A percentile compares a stretch with the other conserved stretches of the same genome.
Conservation (phyloP, 2,113 vertebrate species). For the Sander vitreus region DNA sequence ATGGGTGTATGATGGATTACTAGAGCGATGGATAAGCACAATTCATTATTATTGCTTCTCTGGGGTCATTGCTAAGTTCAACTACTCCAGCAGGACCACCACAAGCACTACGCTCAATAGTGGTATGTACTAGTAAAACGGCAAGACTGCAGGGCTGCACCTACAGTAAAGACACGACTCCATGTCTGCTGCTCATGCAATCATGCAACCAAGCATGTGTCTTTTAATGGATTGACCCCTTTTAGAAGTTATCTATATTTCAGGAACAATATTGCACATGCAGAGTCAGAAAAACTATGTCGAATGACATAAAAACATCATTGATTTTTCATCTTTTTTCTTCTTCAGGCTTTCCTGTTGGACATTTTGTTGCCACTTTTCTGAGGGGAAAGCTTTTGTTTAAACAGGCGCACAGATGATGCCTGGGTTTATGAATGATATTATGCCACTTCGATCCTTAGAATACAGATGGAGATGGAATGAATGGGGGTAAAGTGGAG, state of each 20-base stretch:
- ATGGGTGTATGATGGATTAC: constrained; percentile 46
- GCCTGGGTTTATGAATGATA: constrained; percentile 67
- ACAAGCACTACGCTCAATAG: constrained; percentile 12
- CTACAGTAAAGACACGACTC: constrained; percentile 1
- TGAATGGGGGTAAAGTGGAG: constrained; percentile 55
- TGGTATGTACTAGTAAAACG: constrained; percentile 8
- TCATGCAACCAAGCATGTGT: constrained; percentile 39
- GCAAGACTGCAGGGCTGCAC: constrained; percentile 4
- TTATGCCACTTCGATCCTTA: constrained; percentile 57
- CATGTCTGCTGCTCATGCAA: constrained; percentile 7
- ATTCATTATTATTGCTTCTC: constrained; percentile 42
- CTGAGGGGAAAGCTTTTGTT: constrained; percentile 63
- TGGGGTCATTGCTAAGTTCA: constrained; percentile 31
- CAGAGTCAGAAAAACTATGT: constrained; percentile 30
- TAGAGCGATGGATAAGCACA: constrained; percentile 19
- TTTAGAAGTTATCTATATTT: constrained; percentile 65
- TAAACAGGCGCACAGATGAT: constrained; percentile 39
- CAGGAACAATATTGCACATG: constrained; percentile 37
- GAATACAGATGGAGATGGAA: constrained; percentile 48
- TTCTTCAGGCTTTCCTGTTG: constrained; percentile 39
- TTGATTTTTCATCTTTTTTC: constrained; percentile 64
- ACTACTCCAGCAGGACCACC: constrained; percentile 18
- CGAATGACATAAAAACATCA: constrained; percentile 46
- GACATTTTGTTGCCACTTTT: constrained; percentile 47
- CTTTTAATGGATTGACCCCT: constrained; percentile 63